A percentile compares a stretch with the other conserved stretches of the same genome.
These are phyloP conservation scores for Colostygia pectinataria DNA, from an alignment of 2,888 invertebrate genomes.

Conservation along the genomic window DNA sequence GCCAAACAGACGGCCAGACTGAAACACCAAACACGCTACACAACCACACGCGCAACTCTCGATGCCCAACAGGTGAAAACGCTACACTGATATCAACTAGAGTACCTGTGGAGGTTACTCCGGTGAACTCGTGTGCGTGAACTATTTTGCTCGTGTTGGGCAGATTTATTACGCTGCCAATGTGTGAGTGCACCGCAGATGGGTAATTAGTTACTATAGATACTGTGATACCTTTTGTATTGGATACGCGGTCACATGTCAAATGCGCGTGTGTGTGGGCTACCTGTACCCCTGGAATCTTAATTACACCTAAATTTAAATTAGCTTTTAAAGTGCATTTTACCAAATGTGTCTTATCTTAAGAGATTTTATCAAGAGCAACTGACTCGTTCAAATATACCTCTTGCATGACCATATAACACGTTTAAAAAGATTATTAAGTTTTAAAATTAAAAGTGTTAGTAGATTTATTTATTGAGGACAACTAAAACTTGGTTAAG, in stretches of 20 bases:
- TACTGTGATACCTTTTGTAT: slow-evolving; percentile 62
- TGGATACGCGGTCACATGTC: slow-evolving; percentile 73
- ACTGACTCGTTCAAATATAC: neutral
- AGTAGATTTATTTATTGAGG: no score
- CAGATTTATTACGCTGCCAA: slow-evolving; percentile 63
- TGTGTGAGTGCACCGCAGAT: slow-evolving; percentile 60
- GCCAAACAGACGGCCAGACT: slow-evolving; percentile 74
- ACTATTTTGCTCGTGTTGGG: slow-evolving; percentile 74
- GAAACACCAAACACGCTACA: slow-evolving; percentile 69
- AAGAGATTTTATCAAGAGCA: neutral
- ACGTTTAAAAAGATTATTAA: no score
- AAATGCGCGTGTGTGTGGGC: slow-evolving; percentile 63
- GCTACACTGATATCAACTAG: slow-evolving; percentile 70
- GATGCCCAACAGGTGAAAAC: slow-evolving; percentile 75
- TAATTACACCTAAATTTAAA: slow-evolving; percentile 67
- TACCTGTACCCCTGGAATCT: slow-evolving; percentile 77
- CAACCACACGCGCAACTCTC: slow-evolving; percentile 58
- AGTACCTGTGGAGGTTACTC: slow-evolving; percentile 75
- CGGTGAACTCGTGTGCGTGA: slow-evolving; percentile 65
- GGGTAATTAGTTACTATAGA: slow-evolving; percentile 14
- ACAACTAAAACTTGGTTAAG: no score
- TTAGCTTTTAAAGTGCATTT: slow-evolving; percentile 57
- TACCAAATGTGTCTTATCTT: slow-evolving; percentile 43
- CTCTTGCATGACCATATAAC: no score
- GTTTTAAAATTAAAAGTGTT: no score